Base-by-base conservation (phyloP, 2,888 invertebrate genomes). In the Hypomecis punctinalis region DNA sequence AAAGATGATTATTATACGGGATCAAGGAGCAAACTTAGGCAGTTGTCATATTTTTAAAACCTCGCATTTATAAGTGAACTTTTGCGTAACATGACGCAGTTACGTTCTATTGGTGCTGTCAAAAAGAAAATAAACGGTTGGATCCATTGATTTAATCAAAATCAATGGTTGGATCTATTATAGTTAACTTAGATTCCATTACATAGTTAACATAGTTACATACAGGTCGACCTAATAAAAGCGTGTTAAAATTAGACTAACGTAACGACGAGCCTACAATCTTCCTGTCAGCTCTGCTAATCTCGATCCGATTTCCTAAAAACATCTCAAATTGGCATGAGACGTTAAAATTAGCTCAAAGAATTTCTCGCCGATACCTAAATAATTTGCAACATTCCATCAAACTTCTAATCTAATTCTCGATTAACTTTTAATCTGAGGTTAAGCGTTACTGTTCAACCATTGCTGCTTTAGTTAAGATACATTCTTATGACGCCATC, bases 271-370 rank as follows among this genome's bases (percentile, higher is more conserved):
- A 58, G n/a, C 46, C 76, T 66, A 61, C 73, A 83, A 82, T 84
- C 77, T 76, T 78, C 70, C 66, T 75, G 81, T 84, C 83, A 80
- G 75, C 68, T 70, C 70, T 73, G 74, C 72, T 78, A 74, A 70
- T 77, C 73, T 71, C 70, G 71, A 70, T 75, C 67, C 68, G 70
- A 78, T 77, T 81, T 76, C 72, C 74, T 75, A 77, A 79, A 81
- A 79, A 77, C 74, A 70, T 77, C 79, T 77, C 75, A 76, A 81
- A 86, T 84, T 83, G 76, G 77, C 76, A 80, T 79, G 73, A 76
- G 72, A 73, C 75, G 69, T 64, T 73, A 71, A 81, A 81, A 84
- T 80, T 76, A 78, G 71, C 76, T 66, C 68, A 77, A 76, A 76
- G 73, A 80, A 81, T 76, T 77, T 78, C 81, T 77, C 74, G 76